phyloP scores from a whole-genome alignment of 2,888 invertebrate genomes.

The Drosophila peninsularis region DNA sequence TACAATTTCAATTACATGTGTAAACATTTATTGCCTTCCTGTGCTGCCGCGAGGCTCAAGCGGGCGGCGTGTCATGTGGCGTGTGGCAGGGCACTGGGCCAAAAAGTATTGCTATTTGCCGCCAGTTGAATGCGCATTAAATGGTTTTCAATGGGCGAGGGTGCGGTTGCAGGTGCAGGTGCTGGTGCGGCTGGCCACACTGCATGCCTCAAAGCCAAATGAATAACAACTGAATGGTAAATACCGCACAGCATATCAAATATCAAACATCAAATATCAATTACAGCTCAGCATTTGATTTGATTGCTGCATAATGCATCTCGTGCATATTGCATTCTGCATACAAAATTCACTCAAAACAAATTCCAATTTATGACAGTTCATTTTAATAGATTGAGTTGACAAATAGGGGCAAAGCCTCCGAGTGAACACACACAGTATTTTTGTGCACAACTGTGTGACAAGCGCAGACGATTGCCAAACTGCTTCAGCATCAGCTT shows the following conservation, averaged over 20 bases:
- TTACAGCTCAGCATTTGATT: slow-evolving; percentile 54
- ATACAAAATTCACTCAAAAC: slow-evolving; percentile 29
- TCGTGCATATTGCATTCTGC: slow-evolving; percentile 33
- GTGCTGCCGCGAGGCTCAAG: slow-evolving; percentile 15
- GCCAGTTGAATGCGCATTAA: slow-evolving; percentile 49
- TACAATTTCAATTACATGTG: slow-evolving; percentile 78
- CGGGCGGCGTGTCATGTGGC: slow-evolving; percentile 10
- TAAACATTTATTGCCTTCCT: slow-evolving; percentile 74
- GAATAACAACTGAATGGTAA: slow-evolving; percentile 7
- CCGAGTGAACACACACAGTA: background rate
- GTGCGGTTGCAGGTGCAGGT: background rate
- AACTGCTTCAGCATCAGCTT: background rate
- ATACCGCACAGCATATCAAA: slow-evolving; percentile 15
- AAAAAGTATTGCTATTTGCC: slow-evolving; percentile 37
- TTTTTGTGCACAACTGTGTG: slow-evolving; percentile 2
- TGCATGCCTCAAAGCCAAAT: slow-evolving; percentile 2
- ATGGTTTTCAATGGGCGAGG: slow-evolving; percentile 22
- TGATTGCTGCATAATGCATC: slow-evolving; percentile 46
- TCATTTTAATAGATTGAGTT: slow-evolving; percentile 18
- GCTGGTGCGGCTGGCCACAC: slow-evolving; percentile 23
- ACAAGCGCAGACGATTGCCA: background rate
- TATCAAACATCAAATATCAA: slow-evolving; percentile 46
- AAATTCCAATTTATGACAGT: slow-evolving; percentile 41
- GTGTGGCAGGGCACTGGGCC: slow-evolving; percentile 16
- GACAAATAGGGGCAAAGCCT: slow-evolving; percentile 1